phyloP scores from a whole-genome alignment of 2,797 vertebrate species.

The Scolopax bukidnonensis region DNA sequence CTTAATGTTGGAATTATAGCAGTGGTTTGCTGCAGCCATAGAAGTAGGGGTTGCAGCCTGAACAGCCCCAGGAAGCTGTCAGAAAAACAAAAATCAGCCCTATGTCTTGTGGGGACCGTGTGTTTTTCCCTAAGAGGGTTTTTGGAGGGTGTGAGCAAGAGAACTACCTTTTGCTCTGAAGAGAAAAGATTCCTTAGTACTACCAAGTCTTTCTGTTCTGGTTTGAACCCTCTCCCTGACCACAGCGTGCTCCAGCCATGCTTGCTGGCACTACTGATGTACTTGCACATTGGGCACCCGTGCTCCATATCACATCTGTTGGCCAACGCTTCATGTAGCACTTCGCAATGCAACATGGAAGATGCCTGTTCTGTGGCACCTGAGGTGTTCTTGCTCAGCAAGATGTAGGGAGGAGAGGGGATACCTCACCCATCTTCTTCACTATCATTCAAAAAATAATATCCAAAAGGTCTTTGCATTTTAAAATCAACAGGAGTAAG shows the following conservation, averaged over 20 bases:
- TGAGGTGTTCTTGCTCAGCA: accelerated
- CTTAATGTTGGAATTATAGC: not conserved
- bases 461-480: not conserved
- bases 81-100: not conserved
- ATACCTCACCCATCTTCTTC: not conserved
- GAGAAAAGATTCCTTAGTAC: not conserved
- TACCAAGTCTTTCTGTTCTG: not conserved
- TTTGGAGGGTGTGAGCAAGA: not conserved
- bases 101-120: not conserved
- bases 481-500: not conserved
- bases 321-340: accelerated
- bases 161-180: not conserved
- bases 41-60: not conserved
- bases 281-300: accelerated
- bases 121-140: not conserved
- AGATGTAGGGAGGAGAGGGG: not conserved
- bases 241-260: accelerated
- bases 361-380: accelerated
- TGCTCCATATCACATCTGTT: accelerated
- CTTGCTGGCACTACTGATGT: not conserved
- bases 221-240: not conserved
- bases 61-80: not conserved
- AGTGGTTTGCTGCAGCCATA: not conserved
- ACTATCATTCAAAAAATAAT: not conserved
- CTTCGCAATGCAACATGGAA: not conserved